Conservation (phyloP, 1,140 invertebrate genomes). For the Drosophila mojavensis region DNA sequence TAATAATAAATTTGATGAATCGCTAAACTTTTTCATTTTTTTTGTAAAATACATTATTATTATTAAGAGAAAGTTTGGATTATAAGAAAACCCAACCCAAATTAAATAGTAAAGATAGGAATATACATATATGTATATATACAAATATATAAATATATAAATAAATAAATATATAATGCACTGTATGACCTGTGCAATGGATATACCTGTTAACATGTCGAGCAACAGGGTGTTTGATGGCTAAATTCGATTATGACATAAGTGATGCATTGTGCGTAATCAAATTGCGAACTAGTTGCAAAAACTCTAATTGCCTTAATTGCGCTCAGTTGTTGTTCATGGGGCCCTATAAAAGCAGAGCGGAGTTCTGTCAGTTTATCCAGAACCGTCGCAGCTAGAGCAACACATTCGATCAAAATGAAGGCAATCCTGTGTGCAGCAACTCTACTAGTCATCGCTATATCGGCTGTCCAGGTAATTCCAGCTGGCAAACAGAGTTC, state of each 20-base stretch:
- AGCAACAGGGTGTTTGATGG: constrained; percentile 25
- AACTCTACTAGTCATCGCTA: constrained; percentile 26
- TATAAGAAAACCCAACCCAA: too few species aligned
- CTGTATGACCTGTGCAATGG: too few species aligned
- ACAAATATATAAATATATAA: too few species aligned
- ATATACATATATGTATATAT: too few species aligned
- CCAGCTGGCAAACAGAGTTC: neutral
- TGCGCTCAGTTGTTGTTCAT: constrained; percentile 26
- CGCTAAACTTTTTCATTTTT: too few species aligned
- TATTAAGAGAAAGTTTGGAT: too few species aligned
- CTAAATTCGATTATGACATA: constrained; percentile 54
- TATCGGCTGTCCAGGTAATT: constrained; percentile 64
- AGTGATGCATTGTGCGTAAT: constrained; percentile 73
- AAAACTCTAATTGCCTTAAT: constrained; percentile 75
- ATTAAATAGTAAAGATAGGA: too few species aligned
- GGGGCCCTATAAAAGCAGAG: constrained; percentile 55
- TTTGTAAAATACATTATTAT: too few species aligned
- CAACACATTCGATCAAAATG: constrained; percentile 38
- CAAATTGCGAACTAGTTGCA: constrained; percentile 54
- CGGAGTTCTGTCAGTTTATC: neutral
- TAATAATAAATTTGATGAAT: too few species aligned
- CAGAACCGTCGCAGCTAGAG: constrained; percentile 37
- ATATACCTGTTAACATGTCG: neutral
- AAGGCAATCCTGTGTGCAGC: constrained; percentile 55
- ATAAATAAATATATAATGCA: too few species aligned